Evolutionary conservation across 2,797 vertebrate species (phyloP).

Genomic region (Dallia pectoralis): DNA sequence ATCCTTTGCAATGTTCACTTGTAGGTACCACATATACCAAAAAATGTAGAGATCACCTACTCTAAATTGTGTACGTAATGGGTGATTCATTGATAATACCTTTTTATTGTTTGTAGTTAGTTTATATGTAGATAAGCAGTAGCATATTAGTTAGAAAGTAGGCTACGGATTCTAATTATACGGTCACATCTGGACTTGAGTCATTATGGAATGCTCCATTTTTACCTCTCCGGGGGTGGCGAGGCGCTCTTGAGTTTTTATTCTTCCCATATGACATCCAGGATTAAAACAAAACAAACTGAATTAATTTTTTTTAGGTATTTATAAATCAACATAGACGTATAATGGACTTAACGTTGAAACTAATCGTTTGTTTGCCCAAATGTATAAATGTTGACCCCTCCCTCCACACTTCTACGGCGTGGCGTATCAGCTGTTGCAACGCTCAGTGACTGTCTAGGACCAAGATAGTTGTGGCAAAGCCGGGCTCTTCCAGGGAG

Average conservation of each 20-base stretch:
- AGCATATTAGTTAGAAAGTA: background rate
- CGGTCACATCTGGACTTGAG: background rate
- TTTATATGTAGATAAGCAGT: background rate
- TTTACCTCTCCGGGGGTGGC: background rate
- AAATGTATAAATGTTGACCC: background rate
- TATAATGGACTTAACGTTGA: background rate
- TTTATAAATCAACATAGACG: background rate
- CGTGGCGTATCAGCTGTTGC: background rate
- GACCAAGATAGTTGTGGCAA: background rate
- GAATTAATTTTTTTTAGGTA: background rate
- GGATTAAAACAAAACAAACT: background rate
- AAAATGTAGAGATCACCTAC: background rate
- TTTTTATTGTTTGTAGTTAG: background rate
- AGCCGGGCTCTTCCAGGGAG: background rate
- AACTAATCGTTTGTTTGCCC: background rate
- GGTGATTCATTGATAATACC: background rate
- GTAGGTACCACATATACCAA: background rate
- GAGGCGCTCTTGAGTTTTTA: background rate
- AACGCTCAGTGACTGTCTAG: background rate
- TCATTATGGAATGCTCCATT: background rate
- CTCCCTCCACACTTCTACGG: background rate
- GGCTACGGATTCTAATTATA: background rate
- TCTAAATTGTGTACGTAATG: background rate
- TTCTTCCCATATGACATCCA: background rate
- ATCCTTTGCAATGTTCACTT: background rate